Conservation (phyloP, 2,888 invertebrate genomes). For the Meloe dianella region DNA sequence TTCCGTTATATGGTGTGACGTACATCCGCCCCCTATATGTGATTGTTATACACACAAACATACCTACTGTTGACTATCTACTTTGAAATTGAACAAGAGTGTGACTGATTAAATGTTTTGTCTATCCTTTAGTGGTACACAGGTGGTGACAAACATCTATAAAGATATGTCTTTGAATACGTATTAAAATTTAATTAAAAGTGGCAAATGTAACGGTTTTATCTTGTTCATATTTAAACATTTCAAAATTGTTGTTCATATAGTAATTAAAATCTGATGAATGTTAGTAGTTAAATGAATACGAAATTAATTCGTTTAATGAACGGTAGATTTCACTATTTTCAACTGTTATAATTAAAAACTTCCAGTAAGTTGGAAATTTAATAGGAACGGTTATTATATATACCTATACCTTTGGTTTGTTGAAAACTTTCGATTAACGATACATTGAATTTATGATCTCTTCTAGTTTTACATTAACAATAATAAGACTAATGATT, state of each 20-base stretch:
- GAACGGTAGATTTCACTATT: slow-evolving; percentile 14
- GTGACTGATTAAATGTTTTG: not conserved
- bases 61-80: not conserved
- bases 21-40: slow-evolving; percentile 24
- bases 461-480: not conserved
- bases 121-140: not conserved
- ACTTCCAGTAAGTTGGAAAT: slow-evolving; percentile 13
- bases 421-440: not conserved
- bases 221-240: not conserved
- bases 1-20: slow-evolving; percentile 30
- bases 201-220: not conserved
- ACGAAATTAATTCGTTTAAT: slow-evolving; percentile 26
- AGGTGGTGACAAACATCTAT: not conserved
- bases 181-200: slow-evolving; percentile 1
- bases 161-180: not conserved
- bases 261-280: slow-evolving; percentile 19
- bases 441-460: not conserved
- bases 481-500: not conserved
- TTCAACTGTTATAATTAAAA: slow-evolving; percentile 23
- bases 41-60: slow-evolving; percentile 20
- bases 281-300: slow-evolving; percentile 16
- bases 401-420: not conserved
- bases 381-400: not conserved
- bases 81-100: not conserved
- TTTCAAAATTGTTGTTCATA: not conserved